Conservation (phyloP, 2,113 vertebrate species). For the Tupaia tana region DNA sequence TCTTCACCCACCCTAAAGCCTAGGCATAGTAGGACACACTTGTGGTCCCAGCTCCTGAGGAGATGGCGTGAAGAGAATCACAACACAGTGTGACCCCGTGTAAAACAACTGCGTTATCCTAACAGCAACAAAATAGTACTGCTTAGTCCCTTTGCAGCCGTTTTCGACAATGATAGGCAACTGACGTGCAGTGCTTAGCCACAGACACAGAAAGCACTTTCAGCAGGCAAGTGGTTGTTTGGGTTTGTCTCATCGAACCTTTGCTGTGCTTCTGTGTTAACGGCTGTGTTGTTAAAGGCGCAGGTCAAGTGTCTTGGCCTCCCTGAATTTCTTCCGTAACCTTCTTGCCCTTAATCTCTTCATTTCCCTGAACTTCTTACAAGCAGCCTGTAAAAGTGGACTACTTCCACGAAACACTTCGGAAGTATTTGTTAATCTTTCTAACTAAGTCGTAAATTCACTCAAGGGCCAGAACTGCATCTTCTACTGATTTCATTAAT, state of each 20-base stretch:
- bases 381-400: neutral
- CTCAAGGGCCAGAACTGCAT: neutral
- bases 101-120: neutral
- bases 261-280: neutral
- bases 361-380: neutral
- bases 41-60: too few relatives aligned
- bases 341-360: neutral
- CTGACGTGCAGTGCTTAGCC: neutral
- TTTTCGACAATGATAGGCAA: neutral
- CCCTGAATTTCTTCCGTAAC: neutral
- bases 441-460: neutral
- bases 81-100: too few relatives aligned
- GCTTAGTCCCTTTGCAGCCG: neutral
- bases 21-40: too few relatives aligned
- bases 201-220: neutral
- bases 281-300: neutral
- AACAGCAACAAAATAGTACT: neutral
- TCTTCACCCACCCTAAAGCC: too few relatives aligned
- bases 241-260: neutral
- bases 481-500: neutral
- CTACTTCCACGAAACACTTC: neutral
- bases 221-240: too few relatives aligned
- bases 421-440: neutral
- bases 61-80: too few relatives aligned
- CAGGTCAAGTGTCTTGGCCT: neutral